A percentile compares a stretch with the other conserved stretches of the same genome.
phyloP scores from a whole-genome alignment of 2,888 invertebrate genomes.

The Pheosia tremula region DNA sequence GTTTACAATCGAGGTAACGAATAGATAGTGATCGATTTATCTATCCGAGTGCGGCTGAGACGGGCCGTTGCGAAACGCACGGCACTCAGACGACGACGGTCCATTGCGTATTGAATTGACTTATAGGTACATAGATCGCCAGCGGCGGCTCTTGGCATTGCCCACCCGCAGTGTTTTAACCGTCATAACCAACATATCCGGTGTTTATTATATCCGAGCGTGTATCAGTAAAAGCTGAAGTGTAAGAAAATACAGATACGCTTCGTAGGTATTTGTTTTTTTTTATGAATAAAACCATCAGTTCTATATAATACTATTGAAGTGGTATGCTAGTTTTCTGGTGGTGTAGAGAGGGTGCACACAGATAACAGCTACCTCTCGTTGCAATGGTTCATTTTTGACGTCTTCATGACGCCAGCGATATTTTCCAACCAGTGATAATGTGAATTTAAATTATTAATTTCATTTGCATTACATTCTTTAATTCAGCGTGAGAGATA shows the following conservation, averaged over 20 bases:
- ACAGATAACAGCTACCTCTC: too few relatives aligned
- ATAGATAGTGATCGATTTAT: constrained; percentile 58
- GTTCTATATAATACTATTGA: not conserved
- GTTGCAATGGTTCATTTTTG: too few relatives aligned
- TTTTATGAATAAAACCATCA: not conserved
- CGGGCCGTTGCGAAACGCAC: constrained; percentile 43
- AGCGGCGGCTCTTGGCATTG: constrained; percentile 30
- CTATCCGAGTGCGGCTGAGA: constrained; percentile 38
- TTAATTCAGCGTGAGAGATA: too few relatives aligned
- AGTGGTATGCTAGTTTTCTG: too few relatives aligned
- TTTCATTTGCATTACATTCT: too few relatives aligned
- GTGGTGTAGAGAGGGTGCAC: too few relatives aligned
- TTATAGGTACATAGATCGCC: constrained; percentile 29
- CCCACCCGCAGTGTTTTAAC: constrained; percentile 20
- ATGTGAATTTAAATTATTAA: too few relatives aligned
- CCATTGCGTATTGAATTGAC: constrained; percentile 35
- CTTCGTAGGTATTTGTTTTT: not conserved
- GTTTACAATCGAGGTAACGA: constrained; percentile 24
- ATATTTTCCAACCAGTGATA: too few relatives aligned
- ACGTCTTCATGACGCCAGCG: too few relatives aligned
- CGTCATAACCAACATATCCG: constrained; percentile 17
- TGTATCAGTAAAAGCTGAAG: not conserved
- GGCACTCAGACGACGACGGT: constrained; percentile 9
- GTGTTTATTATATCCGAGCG: not conserved
- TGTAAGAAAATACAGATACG: not conserved